These are phyloP conservation scores for Drosophila takahashii DNA, from an alignment of 1,140 invertebrate species.

Conservation along the genomic window DNA sequence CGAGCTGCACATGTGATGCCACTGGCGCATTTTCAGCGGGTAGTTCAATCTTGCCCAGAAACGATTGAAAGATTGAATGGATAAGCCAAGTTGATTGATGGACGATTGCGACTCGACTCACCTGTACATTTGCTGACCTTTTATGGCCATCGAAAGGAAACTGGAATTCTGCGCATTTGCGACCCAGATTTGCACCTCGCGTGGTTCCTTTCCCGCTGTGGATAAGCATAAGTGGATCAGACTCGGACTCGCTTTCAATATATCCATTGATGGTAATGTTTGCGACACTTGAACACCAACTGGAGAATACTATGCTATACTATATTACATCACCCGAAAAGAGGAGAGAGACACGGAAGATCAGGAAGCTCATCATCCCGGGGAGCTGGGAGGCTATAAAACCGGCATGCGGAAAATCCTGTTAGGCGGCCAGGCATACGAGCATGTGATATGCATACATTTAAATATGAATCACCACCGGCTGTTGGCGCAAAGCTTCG, in stretches of 20 bases:
- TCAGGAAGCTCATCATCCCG: conserved; percentile 11
- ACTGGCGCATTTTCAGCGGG: conserved; percentile 90
- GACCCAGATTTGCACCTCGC: conserved; percentile 91
- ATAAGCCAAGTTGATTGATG: background rate
- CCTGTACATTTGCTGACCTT: conserved; percentile 91
- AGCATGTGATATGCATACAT: conserved; percentile 24
- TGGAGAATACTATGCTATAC: background rate
- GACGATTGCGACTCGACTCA: conserved; percentile 41
- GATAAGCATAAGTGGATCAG: conserved; percentile 35
- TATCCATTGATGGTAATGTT: conserved; percentile 15
- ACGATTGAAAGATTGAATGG: conserved; percentile 1
- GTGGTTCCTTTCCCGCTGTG: conserved; percentile 89
- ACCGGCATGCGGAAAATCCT: conserved; percentile 31
- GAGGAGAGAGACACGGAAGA: background rate
- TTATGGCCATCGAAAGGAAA: conserved; percentile 91
- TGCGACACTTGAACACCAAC: background rate
- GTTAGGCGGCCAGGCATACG: conserved; percentile 8
- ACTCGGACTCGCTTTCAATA: conserved; percentile 17
- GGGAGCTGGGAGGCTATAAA: conserved; percentile 17
- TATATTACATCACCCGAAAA: background rate
- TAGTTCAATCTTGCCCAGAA: conserved; percentile 89
- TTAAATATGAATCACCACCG: conserved; percentile 47
- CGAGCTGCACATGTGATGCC: conserved; percentile 94
- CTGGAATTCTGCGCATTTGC: conserved; percentile 91
- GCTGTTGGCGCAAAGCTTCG: conserved; percentile 13